A percentile compares a stretch with the other conserved stretches of the same genome.
phyloP scores from a whole-genome alignment of 2,888 invertebrate genomes.

The Patella caerulea region DNA sequence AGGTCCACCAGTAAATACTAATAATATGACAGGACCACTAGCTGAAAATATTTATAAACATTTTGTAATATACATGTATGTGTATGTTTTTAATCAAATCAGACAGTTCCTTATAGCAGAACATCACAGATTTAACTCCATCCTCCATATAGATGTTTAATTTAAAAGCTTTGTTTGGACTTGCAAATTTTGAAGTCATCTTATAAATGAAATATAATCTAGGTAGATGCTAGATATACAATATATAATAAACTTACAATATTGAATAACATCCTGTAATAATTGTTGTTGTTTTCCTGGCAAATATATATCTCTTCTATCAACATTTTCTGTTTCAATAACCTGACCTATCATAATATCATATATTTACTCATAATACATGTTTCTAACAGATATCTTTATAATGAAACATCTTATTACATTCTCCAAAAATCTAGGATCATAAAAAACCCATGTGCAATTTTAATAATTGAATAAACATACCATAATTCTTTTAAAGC shows the following conservation, averaged over 20 bases:
- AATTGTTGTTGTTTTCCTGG: conserved; percentile 58
- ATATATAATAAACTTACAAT: conserved; percentile 26
- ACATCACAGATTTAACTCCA: too few species aligned
- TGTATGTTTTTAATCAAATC: background rate
- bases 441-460: too few species aligned
- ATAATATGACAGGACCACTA: conserved; percentile 46
- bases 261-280: conserved; percentile 51
- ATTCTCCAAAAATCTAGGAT: too few species aligned
- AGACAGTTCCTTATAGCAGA: background rate
- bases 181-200: too few species aligned
- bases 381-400: too few species aligned
- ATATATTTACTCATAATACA: too few species aligned
- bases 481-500: too few species aligned
- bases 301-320: conserved; percentile 51
- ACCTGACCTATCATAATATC: conserved; percentile 41
- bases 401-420: too few species aligned
- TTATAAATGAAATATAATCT: background rate
- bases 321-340: conserved; percentile 56
- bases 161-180: too few species aligned
- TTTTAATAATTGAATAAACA: too few species aligned
- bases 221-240: background rate
- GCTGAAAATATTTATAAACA: conserved; percentile 8
- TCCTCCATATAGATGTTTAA: too few species aligned
- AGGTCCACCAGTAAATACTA: conserved; percentile 52
- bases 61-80: too few species aligned